Base-by-base conservation (phyloP, 1,140 invertebrate genomes). In the Sogatella furcifera region DNA sequence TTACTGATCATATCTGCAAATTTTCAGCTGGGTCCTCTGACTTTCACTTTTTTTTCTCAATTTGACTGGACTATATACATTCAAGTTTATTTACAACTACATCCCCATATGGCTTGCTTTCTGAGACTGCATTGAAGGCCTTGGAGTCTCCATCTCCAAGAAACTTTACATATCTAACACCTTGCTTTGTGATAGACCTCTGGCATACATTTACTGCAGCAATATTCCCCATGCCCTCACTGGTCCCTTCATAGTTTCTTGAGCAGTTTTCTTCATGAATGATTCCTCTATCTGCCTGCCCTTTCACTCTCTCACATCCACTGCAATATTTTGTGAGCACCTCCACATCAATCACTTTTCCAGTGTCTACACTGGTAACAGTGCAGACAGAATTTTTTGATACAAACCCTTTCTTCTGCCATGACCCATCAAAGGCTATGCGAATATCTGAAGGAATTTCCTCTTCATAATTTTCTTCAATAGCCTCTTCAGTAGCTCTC, bases 141-240 rank as follows among this genome's bases (percentile, higher is more conserved):
- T 63, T 56, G 15, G 59, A 55, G 52, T 67, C 64, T 19, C 64
- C 64, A 49, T 67, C 64, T 49, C 64, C 62, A 52, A 67, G 56
- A 57, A 64, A 64, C 19, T 62, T 54, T 17, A 46, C 31, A 49
- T 66, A 66, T 44, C 55, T 57, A 19, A 63, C 59, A 38, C 54
- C 57, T 43, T 55, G 60, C 13, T 22, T 22, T 24, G 38, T 22
- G n/a, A 61, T 31, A n/a, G 63, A 67, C 34, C 66, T 52, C 49
- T 62, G 24, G 57, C 60, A 65, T 24, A 67, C 65, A 43, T 61
- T 52, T 28, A 65, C 55, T 42, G 61, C 63, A 55, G 56, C 58
- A 19, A 52, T 46, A 14, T 57, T 60, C 52, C 66, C 66, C 66
- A 67, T 67, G 59, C 61, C 64, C 24, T 55, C 66, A 59, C 60